These are phyloP conservation scores for Drosophila ezoana DNA, from an alignment of 2,888 invertebrate genomes.

Conservation along the genomic window DNA sequence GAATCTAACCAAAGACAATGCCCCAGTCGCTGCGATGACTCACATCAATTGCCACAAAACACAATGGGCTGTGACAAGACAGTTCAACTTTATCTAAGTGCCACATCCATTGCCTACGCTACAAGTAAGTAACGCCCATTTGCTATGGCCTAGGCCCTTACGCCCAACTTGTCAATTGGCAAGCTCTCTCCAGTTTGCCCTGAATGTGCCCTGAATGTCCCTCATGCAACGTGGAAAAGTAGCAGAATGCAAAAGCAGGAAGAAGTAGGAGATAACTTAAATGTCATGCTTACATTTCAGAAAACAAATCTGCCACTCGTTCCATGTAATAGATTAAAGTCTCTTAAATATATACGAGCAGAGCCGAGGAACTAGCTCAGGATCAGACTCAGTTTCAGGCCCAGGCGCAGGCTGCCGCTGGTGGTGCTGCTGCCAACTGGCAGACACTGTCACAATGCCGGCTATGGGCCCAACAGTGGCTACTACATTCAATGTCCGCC, in stretches of 20 bases:
- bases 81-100: slow-evolving; percentile 55
- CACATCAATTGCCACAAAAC: slow-evolving; percentile 55
- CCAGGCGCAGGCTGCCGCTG: slow-evolving; percentile 2
- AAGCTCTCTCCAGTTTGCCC: slow-evolving; percentile 10
- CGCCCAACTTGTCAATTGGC: slow-evolving; percentile 45
- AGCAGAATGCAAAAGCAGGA: slow-evolving; percentile 24
- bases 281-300: slow-evolving; percentile 74
- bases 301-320: slow-evolving; percentile 74
- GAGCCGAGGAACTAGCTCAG: slow-evolving; percentile 37
- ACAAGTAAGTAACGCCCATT: slow-evolving; percentile 47
- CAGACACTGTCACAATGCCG: slow-evolving; percentile 42
- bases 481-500: slow-evolving; percentile 64
- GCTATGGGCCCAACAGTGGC: slow-evolving; percentile 33
- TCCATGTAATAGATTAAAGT: slow-evolving; percentile 74
- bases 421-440: slow-evolving; percentile 58
- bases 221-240: slow-evolving; percentile 18
- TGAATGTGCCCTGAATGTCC: slow-evolving; percentile 9
- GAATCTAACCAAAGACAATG: slow-evolving; percentile 40
- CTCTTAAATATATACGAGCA: slow-evolving; percentile 43
- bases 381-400: slow-evolving; percentile 1
- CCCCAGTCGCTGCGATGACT: slow-evolving; percentile 30
- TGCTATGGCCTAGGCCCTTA: slow-evolving; percentile 15
- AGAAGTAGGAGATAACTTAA: slow-evolving; percentile 62
- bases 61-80: slow-evolving; percentile 52
- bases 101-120: slow-evolving; percentile 43